A percentile compares a stretch with the other conserved stretches of the same genome.
These are phyloP conservation scores for Arizona elegans DNA, from an alignment of 2,113 vertebrate genomes.

Conservation along the genomic window DNA sequence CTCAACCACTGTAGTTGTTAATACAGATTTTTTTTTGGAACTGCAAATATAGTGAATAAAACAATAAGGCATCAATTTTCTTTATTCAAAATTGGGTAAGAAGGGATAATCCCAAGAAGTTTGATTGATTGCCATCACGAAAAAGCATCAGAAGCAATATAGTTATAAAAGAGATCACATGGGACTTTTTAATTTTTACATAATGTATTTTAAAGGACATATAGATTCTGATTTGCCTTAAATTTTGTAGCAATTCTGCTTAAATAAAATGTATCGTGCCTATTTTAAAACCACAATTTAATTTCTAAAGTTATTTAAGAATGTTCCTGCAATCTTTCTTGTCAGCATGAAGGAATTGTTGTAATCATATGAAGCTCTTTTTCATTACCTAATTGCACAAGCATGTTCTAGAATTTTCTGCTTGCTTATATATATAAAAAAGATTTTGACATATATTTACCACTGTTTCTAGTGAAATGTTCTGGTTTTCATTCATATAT, in stretches of 20 bases:
- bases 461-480: not conserved
- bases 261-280: not conserved
- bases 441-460: constrained; percentile 52
- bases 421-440: constrained; percentile 55
- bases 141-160: not conserved
- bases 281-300: not conserved
- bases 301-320: constrained; percentile 20
- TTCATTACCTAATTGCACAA: constrained; percentile 51
- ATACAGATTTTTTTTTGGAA: not conserved
- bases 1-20: not conserved
- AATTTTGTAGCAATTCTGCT: constrained; percentile 6
- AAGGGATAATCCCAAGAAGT: not conserved
- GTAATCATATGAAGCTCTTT: constrained; percentile 39
- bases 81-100: not conserved
- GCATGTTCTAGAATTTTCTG: constrained; percentile 52
- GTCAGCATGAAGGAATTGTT: constrained; percentile 4
- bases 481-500: constrained; percentile 38
- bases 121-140: not conserved
- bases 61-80: not conserved
- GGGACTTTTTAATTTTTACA: not conserved
- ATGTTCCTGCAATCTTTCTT: not conserved
- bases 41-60: not conserved
- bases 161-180: not conserved
- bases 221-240: constrained; percentile 3
- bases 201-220: not conserved